Evolutionary conservation across 2,888 invertebrate species (phyloP), one percentile per base, ranked within the genome.

Genomic region (Ophion ventricosus): DNA sequence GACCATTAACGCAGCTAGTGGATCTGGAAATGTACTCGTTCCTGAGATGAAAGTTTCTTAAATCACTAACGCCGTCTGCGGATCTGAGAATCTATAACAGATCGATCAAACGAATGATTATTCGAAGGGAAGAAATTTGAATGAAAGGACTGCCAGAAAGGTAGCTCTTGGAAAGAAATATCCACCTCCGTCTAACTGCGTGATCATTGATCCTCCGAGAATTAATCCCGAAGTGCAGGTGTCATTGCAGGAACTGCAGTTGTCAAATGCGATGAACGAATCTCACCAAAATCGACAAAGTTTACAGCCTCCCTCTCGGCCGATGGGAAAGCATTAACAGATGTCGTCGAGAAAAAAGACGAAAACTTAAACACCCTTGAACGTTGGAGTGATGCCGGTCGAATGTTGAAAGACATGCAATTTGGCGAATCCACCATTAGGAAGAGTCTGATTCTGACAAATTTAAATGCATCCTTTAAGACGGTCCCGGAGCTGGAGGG

Each of bases 231-330:
- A 86, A 40, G 61, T 86, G 14, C 26, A 57, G 25, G 26, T 66
- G 4, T 78, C 78, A 8, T 10, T 82, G 8, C 64, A 72, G 25
- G 84, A 84, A 54, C n/a, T n/a, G 49, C 83, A 3, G 64, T 84
- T 11, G 57, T 83, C 5, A 74, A 43, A 29, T 82, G 83, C 66
- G 88, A 85, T 40, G 76, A 74, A 2, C 63, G 81, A 14, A 84
- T 86, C 8, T 57, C 75, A 0, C 73, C 43, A 14, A 80, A 85
- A 63, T 86, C 85, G 11, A 40, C 73, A 29, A 82, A 84, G 20
- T 61, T 86, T 2, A 54, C 80, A 5, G 80, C 78, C 1, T 82
- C 84, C 63, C 69, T 84, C 3, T 43, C 83, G 43, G 77, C 83
- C 10, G n/a, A 81, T 7, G 81, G 84, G 1, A 66, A 69, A 11